Evolutionary conservation across 2,113 vertebrate genomes (phyloP).

Genomic region (Semnornis frantzii): DNA sequence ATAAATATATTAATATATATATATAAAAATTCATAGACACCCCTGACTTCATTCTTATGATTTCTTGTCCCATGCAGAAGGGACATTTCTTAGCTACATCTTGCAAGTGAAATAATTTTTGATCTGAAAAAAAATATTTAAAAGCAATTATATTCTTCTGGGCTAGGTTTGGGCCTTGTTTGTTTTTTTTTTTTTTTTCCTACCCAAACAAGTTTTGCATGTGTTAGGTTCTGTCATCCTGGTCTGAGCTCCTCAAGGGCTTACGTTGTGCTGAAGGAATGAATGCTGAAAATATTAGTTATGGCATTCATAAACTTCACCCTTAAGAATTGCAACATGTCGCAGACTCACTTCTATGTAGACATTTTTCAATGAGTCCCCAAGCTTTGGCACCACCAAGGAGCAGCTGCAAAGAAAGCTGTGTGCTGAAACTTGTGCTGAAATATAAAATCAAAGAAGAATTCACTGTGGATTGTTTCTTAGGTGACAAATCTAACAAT

Average conservation of each 20-base stretch:
- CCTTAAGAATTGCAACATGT: background rate
- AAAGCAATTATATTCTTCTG: background rate
- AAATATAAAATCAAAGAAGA: background rate
- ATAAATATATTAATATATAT: too few species aligned
- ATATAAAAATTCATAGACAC: background rate
- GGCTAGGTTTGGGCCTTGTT: background rate
- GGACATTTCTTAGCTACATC: conserved; percentile 7
- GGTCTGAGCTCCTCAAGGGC: background rate
- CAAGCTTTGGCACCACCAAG: background rate
- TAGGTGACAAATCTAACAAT: background rate
- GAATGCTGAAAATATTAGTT: conserved; percentile 10
- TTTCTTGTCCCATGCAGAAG: background rate
- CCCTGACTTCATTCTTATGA: conserved; percentile 2
- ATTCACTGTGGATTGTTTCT: background rate
- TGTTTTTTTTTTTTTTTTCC: too few species aligned
- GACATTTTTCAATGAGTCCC: background rate
- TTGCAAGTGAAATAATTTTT: background rate
- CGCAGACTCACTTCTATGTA: background rate
- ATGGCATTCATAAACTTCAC: background rate
- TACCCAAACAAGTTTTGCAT: background rate
- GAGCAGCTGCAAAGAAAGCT: background rate
- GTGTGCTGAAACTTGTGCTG: background rate
- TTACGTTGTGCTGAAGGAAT: background rate
- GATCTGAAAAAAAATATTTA: background rate
- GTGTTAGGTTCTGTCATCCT: background rate